Evolutionary conservation across 2,797 vertebrate species (phyloP).

Genomic region (Cichlasoma orientale): DNA sequence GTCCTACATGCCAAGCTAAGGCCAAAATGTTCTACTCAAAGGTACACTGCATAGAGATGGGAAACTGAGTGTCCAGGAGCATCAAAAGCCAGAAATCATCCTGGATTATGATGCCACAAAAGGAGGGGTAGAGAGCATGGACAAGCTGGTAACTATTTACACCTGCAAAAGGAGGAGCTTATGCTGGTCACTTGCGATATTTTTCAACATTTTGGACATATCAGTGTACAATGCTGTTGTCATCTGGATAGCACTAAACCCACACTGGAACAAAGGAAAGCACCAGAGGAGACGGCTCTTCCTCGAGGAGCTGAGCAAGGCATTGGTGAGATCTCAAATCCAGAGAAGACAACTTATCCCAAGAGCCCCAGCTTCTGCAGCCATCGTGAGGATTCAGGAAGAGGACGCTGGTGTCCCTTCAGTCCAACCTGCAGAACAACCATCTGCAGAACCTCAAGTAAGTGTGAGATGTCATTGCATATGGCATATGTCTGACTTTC

Average conservation of each 20-base stretch:
- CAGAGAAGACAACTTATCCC: not conserved
- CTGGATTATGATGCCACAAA: not conserved
- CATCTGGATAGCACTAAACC: not conserved
- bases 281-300: not conserved
- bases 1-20: not conserved
- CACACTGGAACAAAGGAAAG: rapidly evolving
- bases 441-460: too few species aligned
- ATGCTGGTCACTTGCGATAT: not conserved
- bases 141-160: rapidly evolving
- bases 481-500: too few species aligned
- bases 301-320: not conserved
- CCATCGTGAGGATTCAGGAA: too few species aligned
- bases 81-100: not conserved
- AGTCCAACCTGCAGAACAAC: too few species aligned
- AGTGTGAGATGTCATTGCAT: too few species aligned
- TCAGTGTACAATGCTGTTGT: not conserved
- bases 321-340: not conserved
- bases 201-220: not conserved
- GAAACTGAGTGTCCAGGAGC: too few species aligned
- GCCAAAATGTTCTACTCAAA: too few species aligned
- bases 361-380: not conserved
- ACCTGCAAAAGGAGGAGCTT: not conserved
- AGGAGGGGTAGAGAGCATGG: not conserved
- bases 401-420: too few species aligned
- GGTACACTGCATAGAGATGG: too few species aligned